These are phyloP conservation scores for Itoplectis maculator DNA, from an alignment of 2,888 invertebrate genomes.

Conservation along the genomic window DNA sequence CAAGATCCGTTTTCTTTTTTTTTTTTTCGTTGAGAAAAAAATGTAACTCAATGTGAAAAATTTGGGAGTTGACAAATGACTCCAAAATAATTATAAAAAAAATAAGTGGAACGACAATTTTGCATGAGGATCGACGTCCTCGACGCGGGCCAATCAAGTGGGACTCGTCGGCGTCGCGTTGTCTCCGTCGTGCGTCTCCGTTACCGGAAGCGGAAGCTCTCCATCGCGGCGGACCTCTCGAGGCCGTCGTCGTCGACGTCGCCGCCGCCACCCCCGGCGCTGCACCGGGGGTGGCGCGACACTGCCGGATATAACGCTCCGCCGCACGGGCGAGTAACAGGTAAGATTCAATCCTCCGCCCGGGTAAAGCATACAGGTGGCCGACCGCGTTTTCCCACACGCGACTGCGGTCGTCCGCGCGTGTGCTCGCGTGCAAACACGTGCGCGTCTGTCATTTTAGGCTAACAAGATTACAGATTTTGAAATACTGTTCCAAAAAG, in stretches of 20 bases:
- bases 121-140: background rate
- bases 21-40: background rate
- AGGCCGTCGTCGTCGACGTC: too few relatives aligned
- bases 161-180: constrained; percentile 54
- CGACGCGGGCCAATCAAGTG: constrained; percentile 71
- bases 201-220: constrained; percentile 78
- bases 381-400: constrained; percentile 78
- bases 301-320: constrained; percentile 32
- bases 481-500: too few relatives aligned
- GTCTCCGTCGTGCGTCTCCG: constrained; percentile 65
- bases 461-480: too few relatives aligned
- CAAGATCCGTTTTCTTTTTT: too few relatives aligned
- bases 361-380: constrained; percentile 84
- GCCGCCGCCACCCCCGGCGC: constrained; percentile 37
- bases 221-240: constrained; percentile 69
- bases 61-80: too few relatives aligned
- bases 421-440: constrained; percentile 67
- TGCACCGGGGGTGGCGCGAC: constrained; percentile 60
- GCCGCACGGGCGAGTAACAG: constrained; percentile 81
- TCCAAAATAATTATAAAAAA: too few relatives aligned
- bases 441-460: background rate
- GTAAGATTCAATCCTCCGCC: constrained; percentile 83
- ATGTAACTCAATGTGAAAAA: too few relatives aligned
- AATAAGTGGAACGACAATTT: background rate
- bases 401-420: constrained; percentile 47